Evolutionary conservation across 2,113 vertebrate genomes (phyloP), one percentile per base, ranked within the genome.

Genomic region (Austrofundulus limnaeus): DNA sequence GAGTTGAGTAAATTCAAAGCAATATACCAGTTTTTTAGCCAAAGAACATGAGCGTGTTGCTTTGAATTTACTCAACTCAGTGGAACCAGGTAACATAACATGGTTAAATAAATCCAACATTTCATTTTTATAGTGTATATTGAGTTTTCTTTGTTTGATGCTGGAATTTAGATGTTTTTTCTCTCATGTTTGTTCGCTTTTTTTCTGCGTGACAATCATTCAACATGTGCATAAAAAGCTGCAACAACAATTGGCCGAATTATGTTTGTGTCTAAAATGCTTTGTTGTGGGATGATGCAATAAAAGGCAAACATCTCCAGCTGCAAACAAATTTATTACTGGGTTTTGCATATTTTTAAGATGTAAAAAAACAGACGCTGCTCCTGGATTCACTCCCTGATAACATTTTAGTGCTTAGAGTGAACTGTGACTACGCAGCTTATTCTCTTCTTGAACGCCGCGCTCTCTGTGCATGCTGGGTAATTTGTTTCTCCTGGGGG

Each of bases 401-500:
- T 64, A 62, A 72, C 48, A 31, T 54, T 15, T 66, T 13, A 52
- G 47, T 53, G 49, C 50, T 3, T 3, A 21, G 59, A 55, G 13
- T 66, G 45, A 79, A 60, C 63, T 50, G 28, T 57, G 69, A 76
- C 71, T 45, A 28, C 11, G 4, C 31, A 59, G 80, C 74, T 65
- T 67, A 49, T 66, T 67, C 67, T 73, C 75, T 62, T 54, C 56
- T 20, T 75, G 63, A 72, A 60, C 47, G 45, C 38, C 15, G 42
- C 65, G 68, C 61, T 72, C 71, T 54, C 66, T 39, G 43, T 89
- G 85, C 85, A 90, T 85, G 50, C 56, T 86, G 84, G 86, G 83
- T 89, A 83, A 88, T 88, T 87, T 80, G 70, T 85, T 81, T 76
- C 75, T 86, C 31, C 82, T 74, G 37, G 70, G 58, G 80, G 63